Evolutionary conservation across 2,113 vertebrate species (phyloP).

Genomic region (Malurus melanocephalus): DNA sequence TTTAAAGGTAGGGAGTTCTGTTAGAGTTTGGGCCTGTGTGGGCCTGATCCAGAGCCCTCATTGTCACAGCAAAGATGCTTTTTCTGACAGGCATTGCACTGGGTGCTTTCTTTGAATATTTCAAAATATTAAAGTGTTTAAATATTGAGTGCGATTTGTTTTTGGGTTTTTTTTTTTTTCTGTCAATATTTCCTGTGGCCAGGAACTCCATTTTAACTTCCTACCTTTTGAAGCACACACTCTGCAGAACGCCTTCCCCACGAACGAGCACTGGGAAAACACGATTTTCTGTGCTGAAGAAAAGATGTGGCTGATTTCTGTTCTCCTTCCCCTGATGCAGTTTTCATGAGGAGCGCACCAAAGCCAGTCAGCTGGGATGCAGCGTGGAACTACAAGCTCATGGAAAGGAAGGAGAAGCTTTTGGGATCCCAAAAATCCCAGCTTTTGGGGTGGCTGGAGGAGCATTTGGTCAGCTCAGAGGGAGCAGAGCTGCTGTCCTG

Average conservation of each 20-base stretch:
- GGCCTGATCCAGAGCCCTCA: background rate
- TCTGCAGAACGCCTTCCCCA: constrained; percentile 4
- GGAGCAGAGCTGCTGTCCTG: background rate
- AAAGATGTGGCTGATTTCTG: constrained; percentile 29
- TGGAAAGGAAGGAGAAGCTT: background rate
- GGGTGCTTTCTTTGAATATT: background rate
- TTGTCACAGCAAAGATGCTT: background rate
- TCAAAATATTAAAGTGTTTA: background rate
- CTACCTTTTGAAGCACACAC: constrained; percentile 35
- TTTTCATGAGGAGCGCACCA: background rate
- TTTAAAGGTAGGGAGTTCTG: constrained; percentile 40
- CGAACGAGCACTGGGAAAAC: background rate
- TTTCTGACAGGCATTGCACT: background rate
- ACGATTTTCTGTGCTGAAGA: background rate
- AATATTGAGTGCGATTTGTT: background rate
- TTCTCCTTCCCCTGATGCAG: background rate
- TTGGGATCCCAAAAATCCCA: background rate
- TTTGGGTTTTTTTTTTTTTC: background rate
- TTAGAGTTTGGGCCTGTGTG: constrained; percentile 1
- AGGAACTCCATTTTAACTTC: constrained; percentile 32
- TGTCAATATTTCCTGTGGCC: background rate
- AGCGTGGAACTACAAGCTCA: background rate
- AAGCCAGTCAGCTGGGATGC: background rate
- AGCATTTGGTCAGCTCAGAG: background rate
- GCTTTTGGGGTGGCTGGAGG: background rate